A percentile compares a stretch with the other conserved stretches of the same genome.
phyloP scores from a whole-genome alignment of 2,888 invertebrate genomes.

The Tanypteryx hageni region DNA sequence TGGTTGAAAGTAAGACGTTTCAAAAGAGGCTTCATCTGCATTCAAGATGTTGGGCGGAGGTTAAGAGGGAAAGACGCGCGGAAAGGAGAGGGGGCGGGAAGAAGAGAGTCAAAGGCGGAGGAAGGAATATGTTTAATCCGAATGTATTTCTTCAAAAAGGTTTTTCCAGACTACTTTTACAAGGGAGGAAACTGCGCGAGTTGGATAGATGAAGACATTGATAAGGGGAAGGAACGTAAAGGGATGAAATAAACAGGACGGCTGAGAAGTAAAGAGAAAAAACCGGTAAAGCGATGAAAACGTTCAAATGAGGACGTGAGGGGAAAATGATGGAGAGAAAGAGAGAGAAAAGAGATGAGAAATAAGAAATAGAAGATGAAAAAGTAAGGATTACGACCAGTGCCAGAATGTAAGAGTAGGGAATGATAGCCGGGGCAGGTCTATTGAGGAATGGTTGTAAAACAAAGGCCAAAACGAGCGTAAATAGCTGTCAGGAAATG shows the following conservation, averaged over 20 bases:
- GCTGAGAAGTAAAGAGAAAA: background rate
- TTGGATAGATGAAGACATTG: background rate
- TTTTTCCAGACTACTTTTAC: background rate
- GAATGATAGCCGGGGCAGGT: too few species aligned
- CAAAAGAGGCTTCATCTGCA: background rate
- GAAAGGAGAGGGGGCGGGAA: too few species aligned
- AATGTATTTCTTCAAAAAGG: constrained; percentile 8
- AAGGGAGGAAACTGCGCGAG: background rate
- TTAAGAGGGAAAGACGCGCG: too few species aligned
- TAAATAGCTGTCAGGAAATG: too few species aligned
- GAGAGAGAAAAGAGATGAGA: background rate
- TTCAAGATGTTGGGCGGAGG: background rate
- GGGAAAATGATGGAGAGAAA: background rate
- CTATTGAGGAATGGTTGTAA: too few species aligned
- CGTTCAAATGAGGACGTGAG: background rate
- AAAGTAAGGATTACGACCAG: background rate
- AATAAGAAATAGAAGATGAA: background rate
- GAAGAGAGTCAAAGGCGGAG: background rate
- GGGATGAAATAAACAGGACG: background rate
- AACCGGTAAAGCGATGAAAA: background rate
- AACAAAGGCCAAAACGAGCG: too few species aligned
- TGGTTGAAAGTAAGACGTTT: background rate
- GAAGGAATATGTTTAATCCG: background rate
- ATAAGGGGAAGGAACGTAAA: background rate
- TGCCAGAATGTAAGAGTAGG: too few species aligned